Evolutionary conservation across 2,113 vertebrate genomes (phyloP).

Genomic region (Geococcyx californianus): DNA sequence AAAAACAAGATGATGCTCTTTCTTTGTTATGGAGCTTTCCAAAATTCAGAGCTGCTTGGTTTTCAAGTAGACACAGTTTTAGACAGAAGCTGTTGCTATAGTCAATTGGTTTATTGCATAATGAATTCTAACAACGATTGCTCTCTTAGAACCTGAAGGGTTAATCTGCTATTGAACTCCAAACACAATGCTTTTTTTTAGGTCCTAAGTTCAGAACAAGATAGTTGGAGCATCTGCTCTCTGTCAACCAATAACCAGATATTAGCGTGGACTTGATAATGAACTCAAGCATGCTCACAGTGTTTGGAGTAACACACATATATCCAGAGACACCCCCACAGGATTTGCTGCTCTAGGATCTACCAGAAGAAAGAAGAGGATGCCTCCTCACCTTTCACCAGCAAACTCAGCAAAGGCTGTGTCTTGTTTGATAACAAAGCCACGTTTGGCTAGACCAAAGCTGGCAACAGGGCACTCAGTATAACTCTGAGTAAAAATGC

Average conservation of each 20-base stretch:
- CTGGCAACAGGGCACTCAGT: not conserved
- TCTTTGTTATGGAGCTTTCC: not conserved
- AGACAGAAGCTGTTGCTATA: not conserved
- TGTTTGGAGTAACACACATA: not conserved
- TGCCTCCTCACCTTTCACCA: not conserved
- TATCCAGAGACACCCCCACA: not conserved
- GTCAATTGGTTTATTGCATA: not conserved
- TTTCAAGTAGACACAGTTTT: not conserved
- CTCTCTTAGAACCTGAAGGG: not conserved
- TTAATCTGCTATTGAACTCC: not conserved
- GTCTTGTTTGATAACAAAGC: not conserved
- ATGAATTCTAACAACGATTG: not conserved
- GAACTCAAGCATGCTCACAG: accelerated
- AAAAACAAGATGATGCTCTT: not conserved
- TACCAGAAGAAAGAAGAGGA: not conserved
- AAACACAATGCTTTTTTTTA: not conserved
- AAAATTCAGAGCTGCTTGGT: not conserved
- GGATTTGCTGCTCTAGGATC: not conserved
- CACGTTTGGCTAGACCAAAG: not conserved
- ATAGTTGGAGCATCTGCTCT: not conserved
- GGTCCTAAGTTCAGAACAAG: not conserved
- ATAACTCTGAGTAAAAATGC: not conserved
- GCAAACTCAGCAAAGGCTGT: not conserved
- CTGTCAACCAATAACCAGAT: not conserved
- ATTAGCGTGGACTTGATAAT: not conserved